These are phyloP conservation scores for Pterocles burchelli DNA, from an alignment of 2,113 vertebrate genomes.

Conservation along the genomic window DNA sequence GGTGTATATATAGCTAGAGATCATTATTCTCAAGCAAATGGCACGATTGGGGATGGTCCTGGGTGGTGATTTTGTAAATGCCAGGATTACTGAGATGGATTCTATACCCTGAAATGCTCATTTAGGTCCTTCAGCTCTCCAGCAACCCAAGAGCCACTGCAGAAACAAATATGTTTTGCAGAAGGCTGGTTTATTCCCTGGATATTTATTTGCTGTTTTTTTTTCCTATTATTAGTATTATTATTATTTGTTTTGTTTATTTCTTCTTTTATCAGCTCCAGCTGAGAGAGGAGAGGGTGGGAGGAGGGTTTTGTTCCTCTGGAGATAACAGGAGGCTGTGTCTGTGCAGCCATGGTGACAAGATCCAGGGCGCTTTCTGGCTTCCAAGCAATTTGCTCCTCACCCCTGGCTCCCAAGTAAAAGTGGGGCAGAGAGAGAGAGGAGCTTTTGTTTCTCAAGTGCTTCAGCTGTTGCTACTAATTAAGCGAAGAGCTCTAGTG, in stretches of 20 bases:
- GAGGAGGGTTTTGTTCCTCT: slow-evolving; percentile 64
- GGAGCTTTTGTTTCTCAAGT: slow-evolving; percentile 68
- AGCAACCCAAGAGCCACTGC: background rate
- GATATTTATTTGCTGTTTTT: background rate
- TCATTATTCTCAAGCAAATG: background rate
- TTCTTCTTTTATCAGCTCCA: slow-evolving; percentile 55
- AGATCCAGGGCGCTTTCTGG: slow-evolving; percentile 61
- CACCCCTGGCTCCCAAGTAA: slow-evolving; percentile 38
- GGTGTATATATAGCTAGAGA: background rate
- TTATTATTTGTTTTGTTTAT: slow-evolving; percentile 40
- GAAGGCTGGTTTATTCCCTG: background rate
- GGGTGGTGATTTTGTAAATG: background rate
- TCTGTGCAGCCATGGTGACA: slow-evolving; percentile 72
- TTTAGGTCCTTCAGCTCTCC: background rate
- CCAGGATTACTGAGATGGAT: background rate
- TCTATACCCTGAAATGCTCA: background rate
- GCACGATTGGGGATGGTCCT: background rate
- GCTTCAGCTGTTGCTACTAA: slow-evolving; percentile 63
- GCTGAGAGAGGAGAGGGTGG: slow-evolving; percentile 55
- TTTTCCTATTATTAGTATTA: background rate
- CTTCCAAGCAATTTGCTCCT: slow-evolving; percentile 64
- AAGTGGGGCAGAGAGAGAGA: slow-evolving; percentile 61
- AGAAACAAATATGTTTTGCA: background rate
- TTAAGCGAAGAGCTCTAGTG: slow-evolving; percentile 30
- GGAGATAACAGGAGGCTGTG: slow-evolving; percentile 64